phyloP scores from a whole-genome alignment of 2,113 vertebrate genomes.

The Meles meles region DNA sequence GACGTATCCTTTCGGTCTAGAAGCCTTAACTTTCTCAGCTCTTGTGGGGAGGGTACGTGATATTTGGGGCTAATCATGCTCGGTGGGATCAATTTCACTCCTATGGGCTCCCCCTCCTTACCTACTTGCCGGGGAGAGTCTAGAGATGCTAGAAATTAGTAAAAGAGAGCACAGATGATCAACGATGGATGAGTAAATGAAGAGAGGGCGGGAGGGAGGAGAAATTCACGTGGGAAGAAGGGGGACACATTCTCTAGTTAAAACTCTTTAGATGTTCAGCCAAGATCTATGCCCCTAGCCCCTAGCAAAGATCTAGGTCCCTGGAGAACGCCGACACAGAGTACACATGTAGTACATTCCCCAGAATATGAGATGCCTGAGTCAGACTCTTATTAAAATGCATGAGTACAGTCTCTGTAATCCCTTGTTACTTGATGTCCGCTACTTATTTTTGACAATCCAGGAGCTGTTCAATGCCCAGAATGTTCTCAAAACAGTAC shows the following conservation, averaged over 20 bases:
- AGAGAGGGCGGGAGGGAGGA: neutral
- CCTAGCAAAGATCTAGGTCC: fast-evolving
- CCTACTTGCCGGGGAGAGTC: neutral
- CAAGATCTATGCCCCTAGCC: neutral
- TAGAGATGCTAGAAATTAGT: neutral
- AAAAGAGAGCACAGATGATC: neutral
- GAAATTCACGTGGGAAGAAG: neutral
- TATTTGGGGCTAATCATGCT: neutral
- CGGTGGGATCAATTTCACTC: neutral
- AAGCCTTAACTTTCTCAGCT: neutral
- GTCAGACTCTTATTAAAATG: neutral
- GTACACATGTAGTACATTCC: neutral
- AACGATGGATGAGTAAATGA: neutral
- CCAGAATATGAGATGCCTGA: neutral
- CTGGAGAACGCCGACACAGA: fast-evolving
- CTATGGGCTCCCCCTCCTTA: neutral
- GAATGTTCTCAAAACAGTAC: neutral
- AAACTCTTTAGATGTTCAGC: neutral
- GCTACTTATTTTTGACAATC: neutral
- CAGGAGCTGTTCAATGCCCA: neutral
- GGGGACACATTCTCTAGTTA: fast-evolving
- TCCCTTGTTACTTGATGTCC: neutral
- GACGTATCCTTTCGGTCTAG: neutral
- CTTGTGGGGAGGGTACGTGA: neutral
- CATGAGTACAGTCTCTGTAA: neutral